Evolutionary conservation across 2,113 vertebrate genomes (phyloP), one percentile per base, ranked within the genome.

Genomic region (Solea senegalensis): DNA sequence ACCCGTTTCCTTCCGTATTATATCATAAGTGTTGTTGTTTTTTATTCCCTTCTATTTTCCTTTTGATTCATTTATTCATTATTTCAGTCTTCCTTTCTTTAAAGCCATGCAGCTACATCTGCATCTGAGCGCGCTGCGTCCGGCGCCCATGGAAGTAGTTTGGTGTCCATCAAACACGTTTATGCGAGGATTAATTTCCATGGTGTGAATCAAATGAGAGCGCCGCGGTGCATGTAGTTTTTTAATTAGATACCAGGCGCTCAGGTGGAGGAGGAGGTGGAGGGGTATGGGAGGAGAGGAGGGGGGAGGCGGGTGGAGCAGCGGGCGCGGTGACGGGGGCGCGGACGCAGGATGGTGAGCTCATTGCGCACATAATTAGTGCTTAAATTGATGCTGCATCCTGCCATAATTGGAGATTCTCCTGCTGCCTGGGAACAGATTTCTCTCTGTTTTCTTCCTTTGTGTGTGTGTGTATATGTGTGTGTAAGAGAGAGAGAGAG

Each of bases 291-390:
- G 5, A 9, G 15, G 11, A 52, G 21, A 60, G 48, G 39, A 34
- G 10, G 34, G 55, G 15, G 57, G 45, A 10, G n/a, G 45, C 21
- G 61, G 57, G 44, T 51, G 63, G 71, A 68, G 53, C 65, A 66
- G 50, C 72, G 68, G 74, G 95, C 94, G 95, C 94, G 94, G 93
- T 94, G 95, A 96, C 95, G 94, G 94, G 95, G 93, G 90, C 87
- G 95, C 89, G 95, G 95, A 96, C 95, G 95, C 94, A 96, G 94
- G 95, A 94, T 93, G 95, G 94, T 91, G 91, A 96, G 90, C 95
- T 97, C 96, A 97, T 96, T 98, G 96, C 95, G 95, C 95, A 95
- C 94, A 94, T 95, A 97, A 98, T 98, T 98, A 97, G 95, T 92
- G 94, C 95, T 96, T 94, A 97, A 97, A 98, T 97, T 97, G 96